A percentile compares a stretch with the other conserved stretches of the same genome.
These are phyloP conservation scores for Drosophila paracracens DNA, from an alignment of 2,888 invertebrate genomes.

Conservation along the genomic window DNA sequence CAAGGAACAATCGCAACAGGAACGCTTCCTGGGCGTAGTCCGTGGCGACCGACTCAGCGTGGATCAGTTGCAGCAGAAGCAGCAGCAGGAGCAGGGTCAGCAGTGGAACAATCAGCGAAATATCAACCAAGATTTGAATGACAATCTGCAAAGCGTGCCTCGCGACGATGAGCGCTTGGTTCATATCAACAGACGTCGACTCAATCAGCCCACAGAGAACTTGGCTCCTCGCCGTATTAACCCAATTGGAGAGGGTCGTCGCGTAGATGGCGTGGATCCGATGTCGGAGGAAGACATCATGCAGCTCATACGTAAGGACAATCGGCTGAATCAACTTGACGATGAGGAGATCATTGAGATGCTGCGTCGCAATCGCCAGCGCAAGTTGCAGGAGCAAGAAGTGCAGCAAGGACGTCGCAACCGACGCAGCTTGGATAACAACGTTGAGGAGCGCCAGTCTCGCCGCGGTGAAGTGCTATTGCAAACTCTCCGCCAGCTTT, in stretches of 20 bases:
- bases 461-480: slow-evolving; percentile 85
- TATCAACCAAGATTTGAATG: neutral
- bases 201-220: slow-evolving; percentile 38
- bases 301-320: slow-evolving; percentile 49
- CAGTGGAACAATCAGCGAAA: neutral
- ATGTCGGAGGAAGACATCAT: slow-evolving; percentile 53
- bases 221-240: slow-evolving; percentile 30
- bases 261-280: neutral
- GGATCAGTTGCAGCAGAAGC: slow-evolving; percentile 4
- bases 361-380: slow-evolving; percentile 51
- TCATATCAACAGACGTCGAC: slow-evolving; percentile 61
- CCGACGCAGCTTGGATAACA: slow-evolving; percentile 60
- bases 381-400: slow-evolving; percentile 11
- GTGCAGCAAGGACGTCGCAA: slow-evolving; percentile 45
- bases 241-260: slow-evolving; percentile 58
- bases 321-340: slow-evolving; percentile 44
- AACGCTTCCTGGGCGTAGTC: slow-evolving; percentile 6
- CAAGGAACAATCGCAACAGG: slow-evolving; percentile 14
- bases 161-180: slow-evolving; percentile 66
- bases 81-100: neutral
- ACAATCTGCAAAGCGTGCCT: slow-evolving; percentile 44
- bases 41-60: slow-evolving; percentile 33
- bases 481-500: slow-evolving; percentile 88
- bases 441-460: slow-evolving; percentile 2
- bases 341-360: slow-evolving; percentile 65